Percentiles rank a stretch among this genome's conserved stretches.
These are phyloP conservation scores for Recurvirostra avosetta DNA, from an alignment of 2,113 vertebrate genomes.

Conservation along the genomic window DNA sequence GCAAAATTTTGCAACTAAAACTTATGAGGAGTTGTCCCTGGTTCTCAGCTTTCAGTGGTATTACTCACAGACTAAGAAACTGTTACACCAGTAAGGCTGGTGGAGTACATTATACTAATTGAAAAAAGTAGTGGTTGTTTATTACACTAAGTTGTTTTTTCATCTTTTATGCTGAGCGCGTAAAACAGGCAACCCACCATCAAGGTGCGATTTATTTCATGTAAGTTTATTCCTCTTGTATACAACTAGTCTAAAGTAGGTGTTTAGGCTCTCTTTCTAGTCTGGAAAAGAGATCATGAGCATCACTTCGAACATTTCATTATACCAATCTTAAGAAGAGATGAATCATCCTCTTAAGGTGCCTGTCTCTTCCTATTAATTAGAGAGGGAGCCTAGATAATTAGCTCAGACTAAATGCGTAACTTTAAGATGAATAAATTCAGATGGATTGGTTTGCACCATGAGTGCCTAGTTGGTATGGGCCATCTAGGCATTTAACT, in stretches of 20 bases:
- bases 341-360: background rate
- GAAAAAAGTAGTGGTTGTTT: background rate
- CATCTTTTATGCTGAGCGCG: background rate
- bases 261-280: background rate
- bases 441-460: background rate
- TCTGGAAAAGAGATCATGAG: background rate
- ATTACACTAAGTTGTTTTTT: background rate
- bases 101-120: background rate
- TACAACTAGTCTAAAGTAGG: background rate
- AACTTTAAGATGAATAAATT: background rate
- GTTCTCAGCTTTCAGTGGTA: background rate
- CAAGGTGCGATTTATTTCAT: background rate
- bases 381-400: background rate
- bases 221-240: background rate
- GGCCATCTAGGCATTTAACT: background rate
- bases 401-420: background rate
- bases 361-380: background rate
- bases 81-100: background rate
- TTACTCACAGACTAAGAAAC: background rate
- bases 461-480: background rate
- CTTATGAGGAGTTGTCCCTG: background rate
- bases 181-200: background rate
- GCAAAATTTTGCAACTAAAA: background rate
- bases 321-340: background rate
- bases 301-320: background rate